Evolutionary conservation across 2,888 invertebrate genomes (phyloP).

Genomic region (Drosophila neutralis): DNA sequence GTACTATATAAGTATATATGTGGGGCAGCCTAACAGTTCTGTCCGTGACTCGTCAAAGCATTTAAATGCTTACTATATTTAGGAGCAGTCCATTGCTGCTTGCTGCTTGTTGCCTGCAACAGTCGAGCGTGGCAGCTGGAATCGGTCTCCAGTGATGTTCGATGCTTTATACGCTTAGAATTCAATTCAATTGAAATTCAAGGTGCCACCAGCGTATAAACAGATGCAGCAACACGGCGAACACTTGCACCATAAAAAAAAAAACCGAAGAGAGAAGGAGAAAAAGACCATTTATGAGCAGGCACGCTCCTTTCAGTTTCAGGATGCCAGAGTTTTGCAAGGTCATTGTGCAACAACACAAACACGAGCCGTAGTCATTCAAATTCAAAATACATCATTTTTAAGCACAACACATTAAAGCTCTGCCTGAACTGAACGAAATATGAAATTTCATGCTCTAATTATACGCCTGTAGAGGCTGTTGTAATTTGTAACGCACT

Average conservation of each 20-base stretch:
- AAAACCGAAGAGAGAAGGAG: constrained; percentile 8
- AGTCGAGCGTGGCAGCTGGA: constrained; percentile 9
- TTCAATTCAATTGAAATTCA: constrained; percentile 23
- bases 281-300: constrained; percentile 41
- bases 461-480: background rate
- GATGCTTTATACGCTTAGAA: constrained; percentile 15
- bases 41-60: constrained; percentile 43
- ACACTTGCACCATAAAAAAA: constrained; percentile 15
- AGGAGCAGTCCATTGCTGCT: constrained; percentile 27
- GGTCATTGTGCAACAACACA: constrained; percentile 27
- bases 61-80: constrained; percentile 73
- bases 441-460: constrained; percentile 7
- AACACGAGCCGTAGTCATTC: constrained; percentile 2
- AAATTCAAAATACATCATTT: constrained; percentile 16
- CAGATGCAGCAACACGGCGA: constrained; percentile 28
- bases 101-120: background rate
- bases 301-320: constrained; percentile 25
- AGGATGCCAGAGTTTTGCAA: constrained; percentile 20
- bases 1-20: constrained; percentile 7
- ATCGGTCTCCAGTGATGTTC: constrained; percentile 32
- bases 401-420: constrained; percentile 7
- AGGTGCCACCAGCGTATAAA: constrained; percentile 12
- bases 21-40: constrained; percentile 19
- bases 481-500: background rate
- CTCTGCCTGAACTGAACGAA: constrained; percentile 1